Evolutionary conservation across 2,888 invertebrate genomes (phyloP), one percentile per base, ranked within the genome.

Genomic region (Leptinotarsa peninsularis): DNA sequence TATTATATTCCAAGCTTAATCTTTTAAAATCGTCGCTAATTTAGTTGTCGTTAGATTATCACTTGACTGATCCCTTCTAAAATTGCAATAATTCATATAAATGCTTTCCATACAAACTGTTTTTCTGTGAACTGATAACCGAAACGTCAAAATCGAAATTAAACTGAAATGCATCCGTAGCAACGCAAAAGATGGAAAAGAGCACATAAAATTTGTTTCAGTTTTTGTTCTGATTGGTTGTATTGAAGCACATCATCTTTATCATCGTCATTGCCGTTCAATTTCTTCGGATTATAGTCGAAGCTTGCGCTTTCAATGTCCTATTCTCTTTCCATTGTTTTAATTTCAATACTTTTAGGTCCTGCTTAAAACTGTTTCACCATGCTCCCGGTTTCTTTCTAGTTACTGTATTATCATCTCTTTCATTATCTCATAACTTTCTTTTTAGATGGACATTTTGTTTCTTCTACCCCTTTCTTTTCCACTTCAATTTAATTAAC

Each of bases 101-200:
- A 43, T 23, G 58, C 63, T 71, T 71, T 71, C 50, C 71, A 71
- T 71, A 71, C 10, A 71, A 63, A 49, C 27, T 49, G 52, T 71
- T 71, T 71, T 49, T 49, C 60, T 66, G 71, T 58, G 21, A 23
- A 18, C 58, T 13, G 23, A 7, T n/a, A 21, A 14, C n/a, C 10
- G 4, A 52, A 52, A 52, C 52, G 52, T 17, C 52, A 52, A 52
- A 52, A 52, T 17, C 52, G 52, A 52, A n/a, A 52, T 17, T 4
- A 3, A 52, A 52, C 5, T 52, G 1, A 7, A 17, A 52, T 52
- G 52, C 4, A 17, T 52, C 52, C n/a, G n/a, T 17, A n/a, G n/a
- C 52, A 52, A 52, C 52, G 52, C n/a, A 52, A 17, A 15, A 52
- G 4, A 52, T 52, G 15, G 52, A 52, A 52, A 52, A 17, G n/a